Base-by-base conservation (phyloP, 2,113 vertebrate species). In the Xyliphius kryptos region DNA sequence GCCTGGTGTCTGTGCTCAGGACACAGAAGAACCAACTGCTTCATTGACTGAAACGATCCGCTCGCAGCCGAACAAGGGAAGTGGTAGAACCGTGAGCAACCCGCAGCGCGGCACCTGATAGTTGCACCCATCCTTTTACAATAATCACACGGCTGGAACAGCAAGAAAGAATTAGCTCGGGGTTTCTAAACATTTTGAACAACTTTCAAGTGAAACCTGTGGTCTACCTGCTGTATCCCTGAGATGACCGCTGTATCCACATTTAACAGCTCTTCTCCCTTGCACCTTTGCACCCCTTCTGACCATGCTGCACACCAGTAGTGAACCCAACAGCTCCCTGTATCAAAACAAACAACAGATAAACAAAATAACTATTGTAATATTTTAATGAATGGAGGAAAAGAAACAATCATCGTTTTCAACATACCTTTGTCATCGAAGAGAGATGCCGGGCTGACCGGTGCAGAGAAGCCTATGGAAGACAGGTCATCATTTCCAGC, bases 161-260 rank as follows among this genome's bases (percentile, higher is more conserved):
- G 60, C 10, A 66, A 68, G 65, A 43, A 3, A 43, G 37, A 38
- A 10, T 38, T 2, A n/a, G n/a, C n/a, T n/a, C n/a, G 40, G 19
- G n/a, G 17, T 32, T 32, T 2, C n/a, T n/a, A n/a, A n/a, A n/a
- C n/a, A n/a, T n/a, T n/a, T n/a, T n/a, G n/a, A n/a, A n/a, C n/a
- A n/a, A n/a, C n/a, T n/a, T n/a, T n/a, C n/a, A n/a, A n/a, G n/a
- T n/a, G n/a, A n/a, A n/a, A n/a, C n/a, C n/a, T 43, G 44, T 13
- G 14, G 74, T 77, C 63, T n/a, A 98, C 96, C 91, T 91, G 92
- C 85, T 91, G 92, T 87, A 93, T 96, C 92, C 95, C 96, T 95
- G 95, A 97, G 94, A 94, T 92, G 90, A 98, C 89, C 71, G 94
- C 94, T 85, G 88, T 90, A 81, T 90, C 91, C 87, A 98, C 93